A percentile compares a stretch with the other conserved stretches of the same genome.
Conservation (phyloP, 1,140 invertebrate species). For the Muscidifurax raptorellus region DNA sequence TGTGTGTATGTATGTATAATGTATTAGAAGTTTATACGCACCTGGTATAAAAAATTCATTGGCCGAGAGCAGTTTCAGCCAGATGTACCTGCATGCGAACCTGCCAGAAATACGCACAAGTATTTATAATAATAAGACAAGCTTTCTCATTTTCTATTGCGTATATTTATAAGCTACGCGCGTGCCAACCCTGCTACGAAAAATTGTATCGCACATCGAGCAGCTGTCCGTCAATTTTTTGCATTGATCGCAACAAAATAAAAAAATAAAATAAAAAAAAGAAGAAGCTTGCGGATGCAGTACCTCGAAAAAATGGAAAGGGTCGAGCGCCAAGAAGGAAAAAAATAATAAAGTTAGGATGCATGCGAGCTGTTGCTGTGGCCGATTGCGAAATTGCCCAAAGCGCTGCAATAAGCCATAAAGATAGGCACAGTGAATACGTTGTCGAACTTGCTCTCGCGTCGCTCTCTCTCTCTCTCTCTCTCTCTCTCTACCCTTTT, state of each 20-base stretch:
- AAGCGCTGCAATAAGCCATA: constrained; percentile 68
- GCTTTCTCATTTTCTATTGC: constrained; percentile 13
- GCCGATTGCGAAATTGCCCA: constrained; percentile 67
- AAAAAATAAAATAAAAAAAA: constrained; percentile 22
- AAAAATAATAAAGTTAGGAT: background rate
- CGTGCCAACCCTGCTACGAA: background rate
- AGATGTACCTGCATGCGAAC: background rate
- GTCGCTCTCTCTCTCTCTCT: constrained; percentile 61
- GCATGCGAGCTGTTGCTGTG: constrained; percentile 10
- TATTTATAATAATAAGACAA: background rate
- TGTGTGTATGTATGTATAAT: no score
- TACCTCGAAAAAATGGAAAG: background rate
- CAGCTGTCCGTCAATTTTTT: constrained; percentile 49
- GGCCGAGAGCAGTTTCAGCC: background rate
- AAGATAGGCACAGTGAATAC: constrained; percentile 65
- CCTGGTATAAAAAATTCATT: background rate
- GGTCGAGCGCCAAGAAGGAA: background rate
- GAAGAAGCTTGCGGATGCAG: constrained; percentile 15
- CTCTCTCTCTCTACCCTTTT: constrained; percentile 58
- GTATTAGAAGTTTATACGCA: background rate
- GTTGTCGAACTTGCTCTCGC: constrained; percentile 58
- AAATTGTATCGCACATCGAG: background rate
- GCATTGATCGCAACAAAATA: constrained; percentile 5
- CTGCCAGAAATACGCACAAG: background rate
- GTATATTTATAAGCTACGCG: background rate